Conservation (phyloP, 2,113 vertebrate genomes). For the Epinephelus fuscoguttatus region DNA sequence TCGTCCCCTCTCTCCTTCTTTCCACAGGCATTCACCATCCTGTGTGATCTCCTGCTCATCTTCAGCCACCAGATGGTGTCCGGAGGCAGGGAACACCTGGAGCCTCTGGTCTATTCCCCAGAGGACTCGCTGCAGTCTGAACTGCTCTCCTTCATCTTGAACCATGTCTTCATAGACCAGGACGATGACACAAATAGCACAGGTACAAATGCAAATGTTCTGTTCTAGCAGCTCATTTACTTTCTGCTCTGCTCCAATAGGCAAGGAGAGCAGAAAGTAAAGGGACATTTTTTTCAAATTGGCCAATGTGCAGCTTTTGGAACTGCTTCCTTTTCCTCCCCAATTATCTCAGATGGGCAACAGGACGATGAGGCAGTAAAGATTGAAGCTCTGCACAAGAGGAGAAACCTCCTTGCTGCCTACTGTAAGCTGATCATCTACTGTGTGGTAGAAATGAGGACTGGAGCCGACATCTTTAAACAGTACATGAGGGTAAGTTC, state of each 20-base stretch:
- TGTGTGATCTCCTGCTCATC: conserved; percentile 98
- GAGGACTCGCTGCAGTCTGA: conserved; percentile 97
- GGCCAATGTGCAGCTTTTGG: not conserved
- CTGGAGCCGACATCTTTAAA: conserved; percentile 98
- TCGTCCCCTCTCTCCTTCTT: not conserved
- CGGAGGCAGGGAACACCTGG: conserved; percentile 94
- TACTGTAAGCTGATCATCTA: conserved; percentile 99
- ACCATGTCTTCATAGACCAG: conserved; percentile 99
- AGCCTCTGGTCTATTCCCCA: conserved; percentile 94
- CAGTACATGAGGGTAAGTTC: conserved; percentile 98
- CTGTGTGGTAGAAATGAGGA: conserved; percentile 98
- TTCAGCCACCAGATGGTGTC: conserved; percentile 99
- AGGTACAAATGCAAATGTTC: conserved; percentile 79
- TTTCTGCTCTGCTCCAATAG: not conserved
- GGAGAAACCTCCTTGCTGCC: conserved; percentile 97
- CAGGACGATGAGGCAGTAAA: conserved; percentile 99
- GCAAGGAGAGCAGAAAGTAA: not conserved
- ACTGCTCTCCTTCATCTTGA: conserved; percentile 96
- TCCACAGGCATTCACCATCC: conserved; percentile 96
- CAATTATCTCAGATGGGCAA: conserved; percentile 89
- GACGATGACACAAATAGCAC: conserved; percentile 96
- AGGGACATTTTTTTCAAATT: not conserved
- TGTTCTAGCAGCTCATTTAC: not conserved
- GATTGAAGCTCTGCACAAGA: conserved; percentile 98
- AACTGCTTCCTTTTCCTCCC: not conserved